Conservation (phyloP, 2,797 vertebrate species). For the Cyprinella venusta region DNA sequence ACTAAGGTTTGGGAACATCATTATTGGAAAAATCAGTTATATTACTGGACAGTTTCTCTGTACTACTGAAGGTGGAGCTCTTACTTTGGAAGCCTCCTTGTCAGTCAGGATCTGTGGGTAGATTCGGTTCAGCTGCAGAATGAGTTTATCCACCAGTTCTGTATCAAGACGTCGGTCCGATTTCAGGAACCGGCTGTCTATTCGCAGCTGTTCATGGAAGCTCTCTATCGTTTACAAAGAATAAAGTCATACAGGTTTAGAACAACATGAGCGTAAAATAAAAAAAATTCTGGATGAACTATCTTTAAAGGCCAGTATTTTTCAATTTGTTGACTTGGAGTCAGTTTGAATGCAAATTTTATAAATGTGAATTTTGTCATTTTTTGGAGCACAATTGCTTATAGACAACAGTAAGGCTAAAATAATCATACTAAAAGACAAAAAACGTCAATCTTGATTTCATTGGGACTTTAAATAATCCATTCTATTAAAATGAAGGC, state of each 20-base stretch:
- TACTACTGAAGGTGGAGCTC: constrained; percentile 1
- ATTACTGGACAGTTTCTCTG: not conserved
- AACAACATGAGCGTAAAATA: not conserved
- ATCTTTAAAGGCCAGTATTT: not conserved
- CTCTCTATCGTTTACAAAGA: constrained; percentile 68
- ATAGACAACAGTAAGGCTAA: too few relatives aligned
- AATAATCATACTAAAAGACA: too few relatives aligned
- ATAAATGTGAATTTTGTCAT: too few relatives aligned
- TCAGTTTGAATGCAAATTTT: too few relatives aligned
- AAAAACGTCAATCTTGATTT: too few relatives aligned
- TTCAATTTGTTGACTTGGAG: too few relatives aligned
- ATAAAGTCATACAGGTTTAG: not conserved
- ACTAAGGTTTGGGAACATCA: constrained; percentile 72
- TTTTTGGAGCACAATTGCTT: too few relatives aligned
- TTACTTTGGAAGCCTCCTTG: constrained; percentile 93
- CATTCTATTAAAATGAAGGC: not conserved
- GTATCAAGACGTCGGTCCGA: constrained; percentile 83
- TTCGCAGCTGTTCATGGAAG: constrained; percentile 86
- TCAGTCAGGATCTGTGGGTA: constrained; percentile 96
- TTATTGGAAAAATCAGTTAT: not conserved
- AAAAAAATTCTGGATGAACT: not conserved
- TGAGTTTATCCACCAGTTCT: constrained; percentile 90
- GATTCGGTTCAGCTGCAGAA: constrained; percentile 96
- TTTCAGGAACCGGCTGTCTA: constrained; percentile 86
- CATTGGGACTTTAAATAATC: too few relatives aligned